These are phyloP conservation scores for Pampus argenteus DNA, from an alignment of 2,797 vertebrate species.

Conservation along the genomic window DNA sequence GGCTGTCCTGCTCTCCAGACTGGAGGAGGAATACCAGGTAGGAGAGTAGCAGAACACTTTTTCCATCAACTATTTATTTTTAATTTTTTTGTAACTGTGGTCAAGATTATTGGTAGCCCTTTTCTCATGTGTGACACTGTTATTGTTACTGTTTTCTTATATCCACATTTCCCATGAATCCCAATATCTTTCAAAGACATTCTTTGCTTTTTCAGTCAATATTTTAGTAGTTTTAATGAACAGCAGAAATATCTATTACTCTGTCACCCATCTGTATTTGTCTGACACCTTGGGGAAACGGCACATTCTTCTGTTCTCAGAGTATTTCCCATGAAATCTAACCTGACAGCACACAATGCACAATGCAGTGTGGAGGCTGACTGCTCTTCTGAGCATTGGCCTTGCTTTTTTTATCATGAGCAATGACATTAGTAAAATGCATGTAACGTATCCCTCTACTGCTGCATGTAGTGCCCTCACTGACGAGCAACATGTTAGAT, in stretches of 20 bases:
- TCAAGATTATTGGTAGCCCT: neutral
- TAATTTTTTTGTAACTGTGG: neutral
- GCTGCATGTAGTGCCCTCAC: neutral
- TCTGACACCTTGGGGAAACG: conserved; percentile 15
- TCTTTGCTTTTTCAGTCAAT: neutral
- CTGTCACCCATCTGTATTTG: neutral
- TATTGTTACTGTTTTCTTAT: neutral
- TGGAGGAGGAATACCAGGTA: conserved; percentile 99
- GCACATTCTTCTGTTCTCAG: conserved; percentile 22
- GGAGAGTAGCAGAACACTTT: neutral
- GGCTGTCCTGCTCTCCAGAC: conserved; percentile 92
- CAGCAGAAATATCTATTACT: neutral
- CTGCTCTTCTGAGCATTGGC: neutral
- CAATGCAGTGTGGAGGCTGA: neutral
- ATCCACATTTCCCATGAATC: neutral
- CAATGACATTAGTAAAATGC: too few relatives aligned
- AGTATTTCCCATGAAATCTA: neutral
- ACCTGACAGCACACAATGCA: neutral
- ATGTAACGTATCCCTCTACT: too few relatives aligned
- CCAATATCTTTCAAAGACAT: neutral
- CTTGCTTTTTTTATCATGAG: neutral
- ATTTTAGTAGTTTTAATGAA: neutral
- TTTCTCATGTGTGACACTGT: neutral
- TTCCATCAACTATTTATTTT: neutral
- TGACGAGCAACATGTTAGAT: neutral